These are phyloP conservation scores for Drosophila differens DNA, from an alignment of 2,888 invertebrate species.

Conservation along the genomic window DNA sequence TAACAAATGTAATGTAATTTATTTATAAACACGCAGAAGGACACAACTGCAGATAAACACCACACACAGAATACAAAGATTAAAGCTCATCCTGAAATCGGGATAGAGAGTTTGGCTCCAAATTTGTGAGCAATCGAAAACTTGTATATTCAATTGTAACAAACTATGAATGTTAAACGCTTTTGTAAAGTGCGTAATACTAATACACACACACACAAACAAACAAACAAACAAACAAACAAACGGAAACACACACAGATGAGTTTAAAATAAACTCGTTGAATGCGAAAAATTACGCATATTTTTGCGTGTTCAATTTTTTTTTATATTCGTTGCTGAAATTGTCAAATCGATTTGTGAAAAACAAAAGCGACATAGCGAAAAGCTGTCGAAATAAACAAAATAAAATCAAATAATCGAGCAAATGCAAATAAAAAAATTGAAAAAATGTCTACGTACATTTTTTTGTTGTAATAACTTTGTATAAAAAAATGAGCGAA, in stretches of 20 bases:
- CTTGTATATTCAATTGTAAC: conserved; percentile 64
- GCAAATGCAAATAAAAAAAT: conserved; percentile 3
- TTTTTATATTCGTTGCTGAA: conserved; percentile 23
- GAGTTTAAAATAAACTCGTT: conserved; percentile 12
- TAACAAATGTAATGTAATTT: conserved; percentile 73
- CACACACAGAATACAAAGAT: conserved; percentile 17
- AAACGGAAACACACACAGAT: conserved; percentile 8
- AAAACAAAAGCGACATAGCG: conserved; percentile 13
- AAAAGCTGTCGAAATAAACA: conserved; percentile 17
- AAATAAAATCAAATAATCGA: conserved; percentile 9
- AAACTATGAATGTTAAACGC: conserved; percentile 47
- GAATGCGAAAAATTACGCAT: conserved; percentile 20
- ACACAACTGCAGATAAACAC: conserved; percentile 42
- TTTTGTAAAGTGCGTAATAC: conserved; percentile 58
- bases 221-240: conserved; percentile 6
- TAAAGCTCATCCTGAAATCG: conserved; percentile 13
- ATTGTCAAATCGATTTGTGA: conserved; percentile 14
- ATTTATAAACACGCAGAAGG: conserved; percentile 66
- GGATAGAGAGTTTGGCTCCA: conserved; percentile 24
- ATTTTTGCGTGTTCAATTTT: conserved; percentile 20
- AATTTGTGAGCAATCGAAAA: conserved; percentile 41
- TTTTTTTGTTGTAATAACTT: conserved; percentile 44
- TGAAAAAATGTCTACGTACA: conserved; percentile 23
- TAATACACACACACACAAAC: conserved; percentile 17
- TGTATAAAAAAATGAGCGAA: conserved; percentile 36